These are phyloP conservation scores for Dolichopus griseipennis DNA, from an alignment of 2,888 invertebrate genomes.

Conservation along the genomic window DNA sequence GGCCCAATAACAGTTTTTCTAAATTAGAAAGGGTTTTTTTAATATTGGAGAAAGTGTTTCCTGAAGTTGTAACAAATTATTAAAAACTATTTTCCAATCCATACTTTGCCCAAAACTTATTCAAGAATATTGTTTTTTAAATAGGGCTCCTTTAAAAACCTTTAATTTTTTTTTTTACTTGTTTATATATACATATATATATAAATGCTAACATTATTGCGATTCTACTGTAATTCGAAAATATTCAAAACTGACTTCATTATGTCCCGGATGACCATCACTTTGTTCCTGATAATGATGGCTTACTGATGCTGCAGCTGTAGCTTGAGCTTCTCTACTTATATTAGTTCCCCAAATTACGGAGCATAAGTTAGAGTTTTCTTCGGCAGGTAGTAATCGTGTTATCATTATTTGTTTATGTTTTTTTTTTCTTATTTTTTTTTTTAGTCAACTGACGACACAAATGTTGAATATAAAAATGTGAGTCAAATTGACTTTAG, in stretches of 20 bases:
- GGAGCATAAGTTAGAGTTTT: constrained; percentile 40
- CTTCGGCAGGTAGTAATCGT: constrained; percentile 38
- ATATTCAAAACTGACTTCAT: not conserved
- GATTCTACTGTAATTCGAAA: too few species aligned
- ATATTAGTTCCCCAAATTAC: constrained; percentile 39
- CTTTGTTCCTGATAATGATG: not conserved
- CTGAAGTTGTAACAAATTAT: too few species aligned
- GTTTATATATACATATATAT: too few species aligned
- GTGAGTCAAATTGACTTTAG: not conserved
- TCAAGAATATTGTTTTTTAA: too few species aligned
- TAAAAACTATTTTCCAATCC: too few species aligned
- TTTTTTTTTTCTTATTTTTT: not conserved
- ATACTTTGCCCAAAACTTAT: too few species aligned
- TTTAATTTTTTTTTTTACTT: too few species aligned
- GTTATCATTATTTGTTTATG: constrained; percentile 36
- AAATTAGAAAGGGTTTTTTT: too few species aligned
- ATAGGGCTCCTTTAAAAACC: too few species aligned
- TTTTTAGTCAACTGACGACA: not conserved
- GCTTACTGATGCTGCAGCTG: constrained; percentile 9
- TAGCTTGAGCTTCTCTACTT: constrained; percentile 16
- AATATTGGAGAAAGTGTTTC: too few species aligned
- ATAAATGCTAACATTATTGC: too few species aligned
- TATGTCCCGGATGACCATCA: constrained; percentile 17
- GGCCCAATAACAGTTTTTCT: too few species aligned
- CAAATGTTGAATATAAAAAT: not conserved